A percentile compares a stretch with the other conserved stretches of the same genome.
Evolutionary conservation across 2,113 vertebrate species (phyloP).

Genomic region (Odontophorus gujanensis): DNA sequence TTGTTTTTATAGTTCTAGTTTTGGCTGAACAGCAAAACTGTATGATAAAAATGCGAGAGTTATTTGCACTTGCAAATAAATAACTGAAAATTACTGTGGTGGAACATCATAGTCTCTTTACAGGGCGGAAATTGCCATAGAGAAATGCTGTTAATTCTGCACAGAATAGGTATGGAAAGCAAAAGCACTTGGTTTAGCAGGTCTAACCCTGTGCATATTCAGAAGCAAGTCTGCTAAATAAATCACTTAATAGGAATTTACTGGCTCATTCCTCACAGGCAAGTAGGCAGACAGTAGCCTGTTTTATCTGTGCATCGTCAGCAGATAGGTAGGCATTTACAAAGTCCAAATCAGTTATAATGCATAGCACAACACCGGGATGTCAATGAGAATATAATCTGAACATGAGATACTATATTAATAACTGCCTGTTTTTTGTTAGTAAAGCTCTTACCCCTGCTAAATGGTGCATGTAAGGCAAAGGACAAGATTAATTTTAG

Average conservation of each 20-base stretch:
- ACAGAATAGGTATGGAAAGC: background rate
- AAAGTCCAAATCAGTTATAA: background rate
- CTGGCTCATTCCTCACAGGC: background rate
- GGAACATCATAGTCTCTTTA: background rate
- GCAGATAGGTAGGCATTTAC: background rate
- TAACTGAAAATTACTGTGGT: background rate
- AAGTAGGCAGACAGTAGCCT: background rate
- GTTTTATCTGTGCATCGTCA: background rate
- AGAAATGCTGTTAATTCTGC: background rate
- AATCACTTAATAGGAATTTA: background rate
- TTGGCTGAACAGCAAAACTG: background rate
- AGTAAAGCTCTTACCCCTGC: constrained; percentile 15
- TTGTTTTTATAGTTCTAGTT: background rate
- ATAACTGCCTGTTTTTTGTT: background rate
- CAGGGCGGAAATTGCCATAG: background rate
- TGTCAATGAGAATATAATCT: background rate
- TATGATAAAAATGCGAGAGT: background rate
- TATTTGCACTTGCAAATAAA: background rate
- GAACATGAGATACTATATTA: background rate
- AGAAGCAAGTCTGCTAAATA: background rate
- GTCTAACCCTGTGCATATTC: background rate
- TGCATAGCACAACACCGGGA: background rate
- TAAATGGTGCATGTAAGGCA: background rate
- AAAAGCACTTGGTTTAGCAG: background rate
- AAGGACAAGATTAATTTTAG: constrained; percentile 19